A percentile compares a stretch with the other conserved stretches of the same genome.
Conservation (phyloP, 2,113 vertebrate genomes). For the Raja brachyura region DNA sequence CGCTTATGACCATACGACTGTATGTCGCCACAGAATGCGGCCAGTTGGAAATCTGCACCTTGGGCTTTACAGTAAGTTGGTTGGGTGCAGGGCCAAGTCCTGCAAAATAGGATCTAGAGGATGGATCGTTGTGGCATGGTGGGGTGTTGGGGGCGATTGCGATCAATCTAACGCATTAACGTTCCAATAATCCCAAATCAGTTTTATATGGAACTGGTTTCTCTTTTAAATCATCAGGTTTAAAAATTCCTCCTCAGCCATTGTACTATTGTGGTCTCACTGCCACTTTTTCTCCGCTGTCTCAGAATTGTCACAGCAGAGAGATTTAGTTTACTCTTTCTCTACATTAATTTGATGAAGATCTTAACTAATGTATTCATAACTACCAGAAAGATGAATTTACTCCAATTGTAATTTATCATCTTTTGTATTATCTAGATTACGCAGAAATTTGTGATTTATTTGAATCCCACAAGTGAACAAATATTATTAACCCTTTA, state of each 20-base stretch:
- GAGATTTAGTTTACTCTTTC: constrained; percentile 35
- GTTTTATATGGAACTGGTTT: background rate
- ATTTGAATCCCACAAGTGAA: background rate
- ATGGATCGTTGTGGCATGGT: background rate
- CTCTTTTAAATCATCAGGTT: background rate
- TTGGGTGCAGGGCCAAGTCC: background rate
- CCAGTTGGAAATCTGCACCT: background rate
- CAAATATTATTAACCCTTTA: constrained; percentile 5
- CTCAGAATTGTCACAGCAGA: background rate
- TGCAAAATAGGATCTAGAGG: background rate
- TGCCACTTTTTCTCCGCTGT: background rate
- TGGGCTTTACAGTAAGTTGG: background rate
- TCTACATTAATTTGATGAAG: constrained; percentile 39
- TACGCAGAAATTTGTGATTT: constrained; percentile 31
- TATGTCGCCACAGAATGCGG: too few species aligned
- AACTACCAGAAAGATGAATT: constrained; percentile 37
- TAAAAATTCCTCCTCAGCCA: background rate
- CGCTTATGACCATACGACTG: too few species aligned
- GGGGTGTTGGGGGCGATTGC: background rate
- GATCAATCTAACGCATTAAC: background rate
- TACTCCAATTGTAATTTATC: constrained; percentile 35
- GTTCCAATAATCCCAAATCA: background rate
- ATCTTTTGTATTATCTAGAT: constrained; percentile 26
- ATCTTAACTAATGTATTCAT: constrained; percentile 38
- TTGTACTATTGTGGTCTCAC: background rate